Evolutionary conservation across 2,797 vertebrate species (phyloP), one percentile per base, ranked within the genome.

Genomic region (Melanotaenia boesemani): DNA sequence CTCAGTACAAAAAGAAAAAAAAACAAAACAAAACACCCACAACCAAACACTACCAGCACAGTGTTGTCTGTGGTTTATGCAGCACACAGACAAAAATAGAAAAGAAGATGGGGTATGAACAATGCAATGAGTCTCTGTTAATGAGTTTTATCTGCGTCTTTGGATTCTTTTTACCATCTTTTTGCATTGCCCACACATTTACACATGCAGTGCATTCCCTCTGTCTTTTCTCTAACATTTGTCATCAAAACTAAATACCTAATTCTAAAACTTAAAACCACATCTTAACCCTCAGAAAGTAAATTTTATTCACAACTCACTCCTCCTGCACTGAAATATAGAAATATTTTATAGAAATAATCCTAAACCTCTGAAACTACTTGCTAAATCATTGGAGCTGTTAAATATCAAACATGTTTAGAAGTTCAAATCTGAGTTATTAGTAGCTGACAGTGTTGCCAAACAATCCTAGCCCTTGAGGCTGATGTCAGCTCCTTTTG

Each of bases 11-110:
- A 70, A 69, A 78, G 67, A 62, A 71, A 4, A 58, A 50, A 50
- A 37, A 24, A 5, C 7, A 32, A 22, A 1, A 22, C 44, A 66
- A 34, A 50, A 69, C 20, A 50, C 39, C 24, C n/a, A 62, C 15
- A 28, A 67, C 63, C 68, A 87, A 78, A 84, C 67, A 37, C 48
- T n/a, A 73, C 52, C 72, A 80, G 69, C 73, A 13, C 58, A 67
- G 69, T 41, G 36, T 72, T 60, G 76, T 64, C 64, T 83, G 67
- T 44, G 28, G 60, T 77, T 62, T 82, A 59, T 70, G 68, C 88
- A 68, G 79, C 82, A 63, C 72, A 59, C 67, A 58, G 75, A 87
- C 85, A 79, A 77, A 88, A 90, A 91, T 83, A 85, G 83, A 76
- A 82, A 74, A 84, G 63, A 74, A 83, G 63, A 82, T 68, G 44